Evolutionary conservation across 2,888 invertebrate genomes (phyloP).

Genomic region (Noctua fimbriata): DNA sequence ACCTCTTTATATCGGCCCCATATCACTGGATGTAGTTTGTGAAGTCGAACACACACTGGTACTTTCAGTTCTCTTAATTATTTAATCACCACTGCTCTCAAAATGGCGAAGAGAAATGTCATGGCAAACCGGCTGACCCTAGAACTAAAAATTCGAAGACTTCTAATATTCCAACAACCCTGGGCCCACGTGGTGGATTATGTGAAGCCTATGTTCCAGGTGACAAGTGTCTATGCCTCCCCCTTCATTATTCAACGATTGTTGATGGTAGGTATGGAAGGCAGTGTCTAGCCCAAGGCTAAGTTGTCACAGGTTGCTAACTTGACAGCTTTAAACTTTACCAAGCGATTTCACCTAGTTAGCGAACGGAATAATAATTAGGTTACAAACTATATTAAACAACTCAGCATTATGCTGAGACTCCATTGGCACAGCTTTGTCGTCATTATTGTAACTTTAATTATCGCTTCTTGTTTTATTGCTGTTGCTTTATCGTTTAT

Average conservation of each 20-base stretch:
- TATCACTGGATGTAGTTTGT: neutral
- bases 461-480: conserved; percentile 29
- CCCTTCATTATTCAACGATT: conserved; percentile 5
- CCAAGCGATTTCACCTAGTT: conserved; percentile 56
- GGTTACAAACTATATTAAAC: conserved; percentile 52
- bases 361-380: conserved; percentile 59
- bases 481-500: conserved; percentile 22
- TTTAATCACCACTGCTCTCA: neutral
- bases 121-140: neutral
- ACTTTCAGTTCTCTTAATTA: neutral
- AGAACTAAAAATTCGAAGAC: neutral
- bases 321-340: conserved; percentile 49
- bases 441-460: conserved; percentile 41
- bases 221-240: neutral
- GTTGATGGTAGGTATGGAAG: conserved; percentile 3
- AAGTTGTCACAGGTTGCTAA: conserved; percentile 35
- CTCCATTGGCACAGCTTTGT: conserved; percentile 22
- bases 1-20: neutral
- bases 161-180: neutral
- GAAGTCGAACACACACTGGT: neutral
- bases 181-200: neutral
- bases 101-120: neutral
- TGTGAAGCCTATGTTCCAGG: neutral
- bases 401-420: conserved; percentile 27
- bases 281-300: conserved; percentile 23